Percentiles rank a stretch among this genome's conserved stretches.
These are phyloP conservation scores for Oligia strigilis DNA, from an alignment of 2,888 invertebrate species.

Conservation along the genomic window DNA sequence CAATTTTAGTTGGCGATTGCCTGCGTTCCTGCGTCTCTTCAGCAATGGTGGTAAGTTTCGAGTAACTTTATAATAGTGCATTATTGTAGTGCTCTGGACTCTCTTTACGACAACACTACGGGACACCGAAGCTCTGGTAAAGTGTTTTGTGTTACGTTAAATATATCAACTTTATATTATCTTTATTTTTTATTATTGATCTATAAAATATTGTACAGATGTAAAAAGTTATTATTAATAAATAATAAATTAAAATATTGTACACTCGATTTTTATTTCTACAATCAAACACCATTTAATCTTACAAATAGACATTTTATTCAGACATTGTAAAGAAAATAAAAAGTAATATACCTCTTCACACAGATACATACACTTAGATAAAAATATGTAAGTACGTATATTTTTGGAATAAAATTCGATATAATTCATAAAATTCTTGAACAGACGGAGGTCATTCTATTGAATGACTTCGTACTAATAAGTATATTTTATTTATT, in stretches of 20 bases:
- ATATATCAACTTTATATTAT: conserved; percentile 61
- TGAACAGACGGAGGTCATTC: conserved; percentile 74
- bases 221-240: conserved; percentile 69
- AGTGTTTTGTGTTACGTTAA: conserved; percentile 71
- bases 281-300: conserved; percentile 71
- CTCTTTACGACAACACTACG: conserved; percentile 57
- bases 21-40: conserved; percentile 56
- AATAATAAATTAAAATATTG: conserved; percentile 66
- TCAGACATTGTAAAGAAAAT: conserved; percentile 89
- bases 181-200: conserved; percentile 65
- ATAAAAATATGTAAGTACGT: conserved; percentile 85
- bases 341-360: conserved; percentile 84
- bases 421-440: conserved; percentile 82
- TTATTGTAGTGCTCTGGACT: conserved; percentile 77
- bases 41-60: conserved; percentile 85
- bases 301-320: conserved; percentile 88
- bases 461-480: conserved; percentile 72
- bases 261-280: conserved; percentile 78
- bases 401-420: conserved; percentile 86
- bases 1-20: conserved; percentile 84
- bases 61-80: conserved; percentile 84
- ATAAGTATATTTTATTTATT: conserved; percentile 53
- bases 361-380: conserved; percentile 86
- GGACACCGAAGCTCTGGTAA: conserved; percentile 72
- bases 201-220: conserved; percentile 63